These are phyloP conservation scores for Gymnopithys bicolor DNA, from an alignment of 2,797 vertebrate species.

Conservation along the genomic window DNA sequence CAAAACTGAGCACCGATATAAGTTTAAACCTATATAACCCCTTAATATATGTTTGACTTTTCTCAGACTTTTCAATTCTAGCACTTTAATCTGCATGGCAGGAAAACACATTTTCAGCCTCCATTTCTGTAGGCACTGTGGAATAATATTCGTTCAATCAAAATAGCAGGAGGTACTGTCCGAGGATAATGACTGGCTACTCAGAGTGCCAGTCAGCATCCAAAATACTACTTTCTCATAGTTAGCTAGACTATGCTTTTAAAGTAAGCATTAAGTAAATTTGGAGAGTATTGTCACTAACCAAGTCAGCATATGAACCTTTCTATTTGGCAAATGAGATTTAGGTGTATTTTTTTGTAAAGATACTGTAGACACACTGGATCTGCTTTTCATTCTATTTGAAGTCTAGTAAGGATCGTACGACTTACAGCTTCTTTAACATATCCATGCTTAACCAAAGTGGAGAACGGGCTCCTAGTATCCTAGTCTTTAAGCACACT, in stretches of 20 bases:
- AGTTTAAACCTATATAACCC: slow-evolving; percentile 64
- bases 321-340: not conserved
- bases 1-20: slow-evolving; percentile 56
- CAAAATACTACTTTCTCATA: not conserved
- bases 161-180: not conserved
- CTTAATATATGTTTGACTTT: slow-evolving; percentile 34
- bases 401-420: not conserved
- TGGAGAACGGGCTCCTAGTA: not conserved
- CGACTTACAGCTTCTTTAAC: not conserved
- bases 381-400: not conserved
- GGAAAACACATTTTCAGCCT: not conserved
- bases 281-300: not conserved
- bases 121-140: slow-evolving; percentile 6
- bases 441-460: not conserved
- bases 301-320: not conserved
- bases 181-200: not conserved
- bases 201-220: not conserved
- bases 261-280: not conserved
- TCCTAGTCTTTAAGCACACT: not conserved
- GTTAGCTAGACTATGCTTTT: not conserved
- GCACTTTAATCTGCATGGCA: not conserved
- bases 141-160: slow-evolving; percentile 1
- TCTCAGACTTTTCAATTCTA: slow-evolving; percentile 41
- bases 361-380: not conserved
- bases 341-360: not conserved